Base-by-base conservation (phyloP, 2,113 vertebrate species). In the Neolamprologus caudopunctatus region DNA sequence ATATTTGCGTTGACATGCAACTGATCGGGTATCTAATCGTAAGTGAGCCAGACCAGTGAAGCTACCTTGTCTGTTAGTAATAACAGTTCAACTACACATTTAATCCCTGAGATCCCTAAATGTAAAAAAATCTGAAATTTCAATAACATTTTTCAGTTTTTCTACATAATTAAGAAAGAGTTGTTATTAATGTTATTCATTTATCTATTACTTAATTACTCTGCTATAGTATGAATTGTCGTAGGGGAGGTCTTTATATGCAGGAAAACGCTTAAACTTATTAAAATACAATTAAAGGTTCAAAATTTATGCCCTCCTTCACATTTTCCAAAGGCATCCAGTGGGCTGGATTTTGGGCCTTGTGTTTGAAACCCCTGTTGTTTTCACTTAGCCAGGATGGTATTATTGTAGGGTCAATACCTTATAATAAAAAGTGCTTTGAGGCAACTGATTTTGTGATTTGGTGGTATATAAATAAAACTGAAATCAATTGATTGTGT, bases 1-100 rank as follows among this genome's bases (percentile, higher is more conserved):
- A 24, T 71, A 71, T 71, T 42, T 71, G n/a, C 11, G 0, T 45
- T 45, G 37, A 71, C n/a, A 26, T 42, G 66, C 5, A 3, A 1
- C 3, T 24, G 37, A 24, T 0, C 19, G 3, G 5, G 7, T 71
- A 24, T 21, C n/a, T 71, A 66, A n/a, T 35, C 2, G 3, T 35
- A 63, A n/a, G 31, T n/a, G 31, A 19, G 61, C 61, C 17, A n/a
- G 4, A n/a, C 31, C 9, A 7, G 58, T 35, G 58, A 35, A 63
- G 0, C 31, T 63, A 7, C 16, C 31, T 63, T 35, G 58, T 63
- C 31, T 63, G 31, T 63, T 35, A 63, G 58, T 3, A 4, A 63
- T 63, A 63, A 0, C 28, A 63, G 31, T 63, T 35, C 31, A 19
- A 19, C 17, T 63, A 19, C 58, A 63, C 31, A 19, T 35, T 63